These are phyloP conservation scores for Lycocerus yunnanus DNA, from an alignment of 2,888 invertebrate genomes.

Conservation along the genomic window DNA sequence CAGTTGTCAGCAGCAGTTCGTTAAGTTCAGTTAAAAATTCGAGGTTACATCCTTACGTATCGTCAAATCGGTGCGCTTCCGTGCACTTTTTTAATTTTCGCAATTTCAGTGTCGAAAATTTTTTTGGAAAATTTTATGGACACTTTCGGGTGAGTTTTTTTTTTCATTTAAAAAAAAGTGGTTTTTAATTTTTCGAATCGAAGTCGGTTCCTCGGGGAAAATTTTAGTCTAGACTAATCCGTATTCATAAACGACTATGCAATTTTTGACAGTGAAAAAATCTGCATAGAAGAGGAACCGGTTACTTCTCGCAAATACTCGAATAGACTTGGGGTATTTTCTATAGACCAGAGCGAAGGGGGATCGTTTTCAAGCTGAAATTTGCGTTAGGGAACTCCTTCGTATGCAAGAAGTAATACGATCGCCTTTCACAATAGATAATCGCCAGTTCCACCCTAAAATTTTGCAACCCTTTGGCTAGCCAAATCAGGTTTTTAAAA, in stretches of 20 bases:
- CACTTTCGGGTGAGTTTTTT: not conserved
- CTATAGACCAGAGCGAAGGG: conserved; percentile 23
- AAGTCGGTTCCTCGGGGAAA: conserved; percentile 11
- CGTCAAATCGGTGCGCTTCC: conserved; percentile 8
- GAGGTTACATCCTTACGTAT: conserved; percentile 17
- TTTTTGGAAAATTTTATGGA: not conserved
- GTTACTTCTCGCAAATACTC: conserved; percentile 36
- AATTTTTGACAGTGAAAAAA: conserved; percentile 33
- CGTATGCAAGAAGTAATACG: conserved; percentile 10
- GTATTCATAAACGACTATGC: conserved; percentile 24
- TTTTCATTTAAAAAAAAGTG: not conserved
- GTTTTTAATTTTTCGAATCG: not conserved
- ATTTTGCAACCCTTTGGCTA: not conserved
- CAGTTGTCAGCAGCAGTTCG: conserved; percentile 28
- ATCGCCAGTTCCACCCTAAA: not conserved
- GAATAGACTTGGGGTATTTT: conserved; percentile 29
- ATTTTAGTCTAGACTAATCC: conserved; percentile 24
- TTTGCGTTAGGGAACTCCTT: conserved; percentile 28
- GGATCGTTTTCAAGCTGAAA: conserved; percentile 23
- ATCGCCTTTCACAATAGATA: conserved; percentile 17
- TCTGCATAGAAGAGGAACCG: conserved; percentile 37
- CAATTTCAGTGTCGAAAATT: not conserved
- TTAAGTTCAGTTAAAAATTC: conserved; percentile 30
- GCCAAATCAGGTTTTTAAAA: not conserved
- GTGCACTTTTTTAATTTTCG: not conserved